Evolutionary conservation across 2,888 invertebrate genomes (phyloP).

Genomic region (Drosophila merina): DNA sequence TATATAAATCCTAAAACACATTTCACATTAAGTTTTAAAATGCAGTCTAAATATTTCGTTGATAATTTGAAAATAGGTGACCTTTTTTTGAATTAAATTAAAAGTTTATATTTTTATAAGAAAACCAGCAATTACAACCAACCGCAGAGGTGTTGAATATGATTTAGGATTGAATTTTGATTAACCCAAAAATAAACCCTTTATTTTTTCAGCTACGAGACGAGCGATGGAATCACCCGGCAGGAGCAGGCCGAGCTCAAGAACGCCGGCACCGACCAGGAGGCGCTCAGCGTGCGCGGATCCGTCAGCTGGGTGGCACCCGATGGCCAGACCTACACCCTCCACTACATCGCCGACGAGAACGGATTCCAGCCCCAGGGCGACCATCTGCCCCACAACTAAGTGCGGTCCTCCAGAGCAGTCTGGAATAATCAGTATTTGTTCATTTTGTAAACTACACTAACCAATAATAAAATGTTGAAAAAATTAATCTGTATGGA

Average conservation of each 20-base stretch:
- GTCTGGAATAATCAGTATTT: constrained; percentile 42
- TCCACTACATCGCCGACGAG: constrained; percentile 85
- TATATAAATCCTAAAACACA: no score
- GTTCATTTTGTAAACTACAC: constrained; percentile 26
- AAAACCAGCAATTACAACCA: no score
- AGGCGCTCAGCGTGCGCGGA: constrained; percentile 84
- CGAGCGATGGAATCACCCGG: constrained; percentile 84
- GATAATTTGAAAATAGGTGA: no score
- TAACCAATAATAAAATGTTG: constrained; percentile 1
- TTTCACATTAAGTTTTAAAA: no score
- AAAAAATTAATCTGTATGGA: not conserved
- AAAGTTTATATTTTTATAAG: no score
- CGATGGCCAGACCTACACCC: constrained; percentile 85
- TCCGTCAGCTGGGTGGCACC: constrained; percentile 83
- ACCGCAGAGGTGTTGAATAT: no score
- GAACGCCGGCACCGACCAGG: constrained; percentile 84
- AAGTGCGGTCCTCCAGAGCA: constrained; percentile 8
- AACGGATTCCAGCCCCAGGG: constrained; percentile 85
- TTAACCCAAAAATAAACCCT: not conserved
- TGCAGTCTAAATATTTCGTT: no score
- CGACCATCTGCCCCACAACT: constrained; percentile 79
- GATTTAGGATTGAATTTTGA: not conserved
- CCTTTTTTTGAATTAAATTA: no score
- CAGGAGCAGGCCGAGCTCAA: constrained; percentile 84
- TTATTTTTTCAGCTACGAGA: constrained; percentile 77